Evolutionary conservation across 2,113 vertebrate genomes (phyloP), one percentile per base, ranked within the genome.

Genomic region (Elachura formosa): DNA sequence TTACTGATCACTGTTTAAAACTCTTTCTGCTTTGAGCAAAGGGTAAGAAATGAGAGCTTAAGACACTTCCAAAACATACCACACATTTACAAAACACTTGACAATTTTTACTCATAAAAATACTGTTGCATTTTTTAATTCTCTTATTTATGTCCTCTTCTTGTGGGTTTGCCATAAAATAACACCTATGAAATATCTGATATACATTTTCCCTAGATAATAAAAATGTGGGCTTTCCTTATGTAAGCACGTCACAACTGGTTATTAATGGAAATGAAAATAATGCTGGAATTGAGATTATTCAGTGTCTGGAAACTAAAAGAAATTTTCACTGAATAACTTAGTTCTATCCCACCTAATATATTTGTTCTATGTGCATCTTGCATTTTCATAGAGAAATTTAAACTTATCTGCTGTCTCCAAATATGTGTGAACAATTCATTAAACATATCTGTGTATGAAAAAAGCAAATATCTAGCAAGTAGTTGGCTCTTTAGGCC

Each of bases 301-400:
- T 43, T 73, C 9, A 36, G 4, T 19, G 25, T 46, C 14, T 63
- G 56, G 29, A 84, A 79, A 68, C 0, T 2, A 13, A 58, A 67
- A 71, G 5, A 51, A 64, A 34, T 83, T 64, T 48, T 34, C 24
- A 59, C 8, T 21, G 9, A 4, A 14, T 48, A 41, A 33, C 6
- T 83, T 38, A 14, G 2, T 22, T 87, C 7, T 61, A 12, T 13
- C 76, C 0, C 0, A 6, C 36, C 3, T 4, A 56, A 4, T 21
- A 1, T 17, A 8, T 48, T 52, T 73, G 6, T 8, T 48, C 26
- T 40, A 46, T 48, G 23, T 1, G 12, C 4, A 76, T 2, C 6
- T 28, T 77, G 7, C 1, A 2, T 67, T 80, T 77, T 22, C 12
- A 11, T 5, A 25, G 72, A 55, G 43, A 45, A 24, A 21, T 64